phyloP scores from a whole-genome alignment of 2,113 vertebrate genomes.

The Scomber colias region DNA sequence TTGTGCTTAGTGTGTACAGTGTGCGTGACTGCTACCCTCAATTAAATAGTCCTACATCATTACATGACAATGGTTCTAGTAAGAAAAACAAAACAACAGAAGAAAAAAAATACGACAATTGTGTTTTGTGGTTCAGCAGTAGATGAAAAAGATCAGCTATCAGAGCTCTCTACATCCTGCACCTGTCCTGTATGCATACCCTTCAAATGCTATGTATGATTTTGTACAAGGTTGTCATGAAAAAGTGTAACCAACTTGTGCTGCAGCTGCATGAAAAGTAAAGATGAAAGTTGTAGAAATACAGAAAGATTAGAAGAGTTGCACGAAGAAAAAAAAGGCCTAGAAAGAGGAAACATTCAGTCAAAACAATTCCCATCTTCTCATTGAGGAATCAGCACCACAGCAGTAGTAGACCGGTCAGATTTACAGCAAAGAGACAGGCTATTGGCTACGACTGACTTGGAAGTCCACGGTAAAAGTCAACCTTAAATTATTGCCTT shows the following conservation, averaged over 20 bases:
- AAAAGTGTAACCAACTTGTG: not conserved
- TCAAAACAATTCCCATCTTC: conserved; percentile 19
- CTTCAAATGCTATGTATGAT: not conserved
- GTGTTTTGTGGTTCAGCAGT: too few relatives aligned
- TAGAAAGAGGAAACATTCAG: conserved; percentile 26
- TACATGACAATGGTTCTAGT: too few relatives aligned
- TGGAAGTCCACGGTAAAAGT: conserved; percentile 30
- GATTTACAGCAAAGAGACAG: conserved; percentile 30
- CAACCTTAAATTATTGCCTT: conserved; percentile 15
- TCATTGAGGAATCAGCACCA: conserved; percentile 22
- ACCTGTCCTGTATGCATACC: not conserved
- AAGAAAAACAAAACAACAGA: too few relatives aligned
- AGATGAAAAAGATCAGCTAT: too few relatives aligned
- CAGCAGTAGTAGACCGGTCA: not conserved
- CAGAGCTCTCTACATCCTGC: not conserved
- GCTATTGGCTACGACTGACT: not conserved
- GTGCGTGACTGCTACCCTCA: not conserved
- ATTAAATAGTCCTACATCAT: too few relatives aligned
- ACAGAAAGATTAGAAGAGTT: not conserved
- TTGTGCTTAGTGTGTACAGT: conserved; percentile 13
- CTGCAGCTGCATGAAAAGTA: not conserved
- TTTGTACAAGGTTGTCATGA: not conserved
- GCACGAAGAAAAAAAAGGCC: not conserved
- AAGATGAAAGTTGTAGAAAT: too few relatives aligned
- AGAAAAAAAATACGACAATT: too few relatives aligned